These are phyloP conservation scores for Apostichopus californicus DNA, from an alignment of 35 echinoderm and acorn worm genomes.

Conservation along the genomic window DNA sequence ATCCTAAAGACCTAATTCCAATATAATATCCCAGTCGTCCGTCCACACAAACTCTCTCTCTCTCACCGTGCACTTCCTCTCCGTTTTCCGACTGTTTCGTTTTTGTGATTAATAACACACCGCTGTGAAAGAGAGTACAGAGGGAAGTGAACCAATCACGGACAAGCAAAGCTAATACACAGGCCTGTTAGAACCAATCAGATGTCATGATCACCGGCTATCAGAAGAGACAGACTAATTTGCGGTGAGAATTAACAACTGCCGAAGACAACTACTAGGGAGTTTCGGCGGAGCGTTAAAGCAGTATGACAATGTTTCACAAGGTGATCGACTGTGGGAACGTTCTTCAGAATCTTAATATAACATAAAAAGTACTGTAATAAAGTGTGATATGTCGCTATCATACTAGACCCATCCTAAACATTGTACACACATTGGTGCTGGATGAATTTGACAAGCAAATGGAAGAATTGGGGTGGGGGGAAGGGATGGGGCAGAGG, in stretches of 20 bases:
- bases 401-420: too few species aligned
- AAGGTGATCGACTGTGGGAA: too few species aligned
- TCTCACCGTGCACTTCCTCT: not conserved
- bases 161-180: not conserved
- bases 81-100: not conserved
- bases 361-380: too few species aligned
- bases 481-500: too few species aligned
- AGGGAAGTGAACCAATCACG: not conserved
- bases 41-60: not conserved
- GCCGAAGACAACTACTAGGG: not conserved
- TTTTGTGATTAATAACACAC: not conserved
- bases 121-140: not conserved
- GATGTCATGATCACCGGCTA: not conserved
- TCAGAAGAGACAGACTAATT: not conserved
- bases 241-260: not conserved
- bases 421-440: too few species aligned
- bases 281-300: too few species aligned
- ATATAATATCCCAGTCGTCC: not conserved
- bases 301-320: too few species aligned
- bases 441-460: too few species aligned
- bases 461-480: too few species aligned
- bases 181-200: not conserved
- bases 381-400: too few species aligned
- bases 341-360: too few species aligned
- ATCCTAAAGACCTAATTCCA: too few species aligned